phyloP scores from a whole-genome alignment of 2,888 invertebrate species.

The Cantharis lateralis region DNA sequence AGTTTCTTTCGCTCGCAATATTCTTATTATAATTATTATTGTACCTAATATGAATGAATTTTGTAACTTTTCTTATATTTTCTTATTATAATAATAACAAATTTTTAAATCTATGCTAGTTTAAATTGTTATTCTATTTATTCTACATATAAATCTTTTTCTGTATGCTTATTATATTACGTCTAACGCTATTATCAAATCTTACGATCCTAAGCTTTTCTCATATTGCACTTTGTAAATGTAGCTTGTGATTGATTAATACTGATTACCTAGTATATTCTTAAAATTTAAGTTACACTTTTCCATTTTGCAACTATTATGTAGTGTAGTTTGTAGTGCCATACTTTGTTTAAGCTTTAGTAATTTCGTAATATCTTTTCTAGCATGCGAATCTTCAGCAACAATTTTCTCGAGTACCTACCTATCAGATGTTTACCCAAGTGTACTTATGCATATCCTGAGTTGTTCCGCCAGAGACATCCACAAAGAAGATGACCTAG shows the following conservation, averaged over 20 bases:
- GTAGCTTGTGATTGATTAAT: conserved; percentile 16
- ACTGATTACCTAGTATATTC: not conserved
- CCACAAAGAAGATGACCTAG: conserved; percentile 21
- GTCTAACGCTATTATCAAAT: conserved; percentile 9
- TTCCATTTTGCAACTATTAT: conserved; percentile 12
- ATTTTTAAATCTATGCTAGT: not conserved
- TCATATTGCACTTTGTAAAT: conserved; percentile 12
- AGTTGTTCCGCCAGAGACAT: conserved; percentile 18
- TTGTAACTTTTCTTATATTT: not conserved
- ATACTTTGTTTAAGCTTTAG: conserved; percentile 17
- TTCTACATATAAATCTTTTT: conserved; percentile 11
- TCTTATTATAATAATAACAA: not conserved
- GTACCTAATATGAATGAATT: not conserved
- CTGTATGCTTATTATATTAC: conserved; percentile 14
- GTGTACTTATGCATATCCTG: conserved; percentile 14
- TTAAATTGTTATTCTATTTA: conserved; percentile 4
- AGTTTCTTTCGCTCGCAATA: not conserved
- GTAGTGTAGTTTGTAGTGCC: conserved; percentile 20
- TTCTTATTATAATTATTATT: not conserved
- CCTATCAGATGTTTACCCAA: conserved; percentile 22
- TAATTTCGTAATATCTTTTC: conserved; percentile 28
- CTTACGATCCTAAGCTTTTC: conserved; percentile 14
- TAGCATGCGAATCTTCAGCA: conserved; percentile 26
- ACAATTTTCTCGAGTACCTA: conserved; percentile 13
- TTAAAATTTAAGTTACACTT: conserved; percentile 13